phyloP scores from a whole-genome alignment of 2,113 vertebrate species.

The Eublepharis macularius region DNA sequence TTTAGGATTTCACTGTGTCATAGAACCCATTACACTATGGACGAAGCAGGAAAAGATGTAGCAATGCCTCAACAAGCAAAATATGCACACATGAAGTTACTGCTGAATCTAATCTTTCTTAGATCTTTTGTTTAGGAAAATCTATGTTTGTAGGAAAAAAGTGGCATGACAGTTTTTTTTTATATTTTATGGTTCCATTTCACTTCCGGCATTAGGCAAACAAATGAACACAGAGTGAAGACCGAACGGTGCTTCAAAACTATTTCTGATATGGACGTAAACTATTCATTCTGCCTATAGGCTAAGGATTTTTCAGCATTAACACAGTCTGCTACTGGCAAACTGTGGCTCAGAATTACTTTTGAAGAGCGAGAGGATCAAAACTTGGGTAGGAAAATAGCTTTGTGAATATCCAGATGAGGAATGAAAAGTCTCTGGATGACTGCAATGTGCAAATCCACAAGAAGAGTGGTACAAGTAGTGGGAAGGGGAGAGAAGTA shows the following conservation, averaged over 20 bases:
- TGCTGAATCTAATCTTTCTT: neutral
- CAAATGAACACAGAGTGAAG: neutral
- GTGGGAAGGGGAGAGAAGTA: neutral
- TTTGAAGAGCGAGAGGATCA: neutral
- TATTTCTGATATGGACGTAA: neutral
- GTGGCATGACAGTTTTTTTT: neutral
- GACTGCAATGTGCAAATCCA: neutral
- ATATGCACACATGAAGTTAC: neutral
- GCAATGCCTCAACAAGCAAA: conserved; percentile 5
- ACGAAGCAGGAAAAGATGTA: neutral
- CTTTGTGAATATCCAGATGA: too few relatives aligned
- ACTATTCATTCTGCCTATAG: neutral
- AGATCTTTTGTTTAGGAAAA: neutral
- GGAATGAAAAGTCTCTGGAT: too few relatives aligned
- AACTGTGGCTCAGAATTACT: conserved; percentile 6
- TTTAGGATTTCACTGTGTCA: too few relatives aligned
- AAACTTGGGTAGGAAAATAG: too few relatives aligned
- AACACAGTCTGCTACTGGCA: neutral
- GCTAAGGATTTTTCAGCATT: neutral
- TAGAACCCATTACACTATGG: conserved; percentile 18
- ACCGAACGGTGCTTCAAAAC: neutral
- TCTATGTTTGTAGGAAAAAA: neutral
- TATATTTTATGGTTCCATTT: neutral
- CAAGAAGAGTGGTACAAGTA: neutral
- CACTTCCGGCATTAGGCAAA: neutral